Evolutionary conservation across 2,797 vertebrate species (phyloP).

Genomic region (Coregonus sp.): DNA sequence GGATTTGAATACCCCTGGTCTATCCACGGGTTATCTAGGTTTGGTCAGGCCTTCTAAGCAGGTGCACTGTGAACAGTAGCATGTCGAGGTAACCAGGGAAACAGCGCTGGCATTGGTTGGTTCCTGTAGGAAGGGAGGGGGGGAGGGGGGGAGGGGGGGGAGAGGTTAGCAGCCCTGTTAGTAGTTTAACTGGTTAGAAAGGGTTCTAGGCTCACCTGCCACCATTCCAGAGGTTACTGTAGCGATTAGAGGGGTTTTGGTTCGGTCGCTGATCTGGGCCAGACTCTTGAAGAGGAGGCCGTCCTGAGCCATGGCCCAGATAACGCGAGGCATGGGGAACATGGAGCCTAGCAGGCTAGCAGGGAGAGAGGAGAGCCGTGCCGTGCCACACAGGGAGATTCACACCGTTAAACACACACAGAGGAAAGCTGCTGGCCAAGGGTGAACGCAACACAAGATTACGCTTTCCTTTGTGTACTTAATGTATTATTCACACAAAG

Average conservation of each 20-base stretch:
- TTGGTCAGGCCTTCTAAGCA: neutral
- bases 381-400: slow-evolving; percentile 36
- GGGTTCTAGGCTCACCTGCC: slow-evolving; percentile 81
- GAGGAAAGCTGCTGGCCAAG: too few species aligned
- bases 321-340: slow-evolving; percentile 96
- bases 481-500: too few species aligned
- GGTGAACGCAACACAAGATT: too few species aligned
- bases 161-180: slow-evolving; percentile 37
- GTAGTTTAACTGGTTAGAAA: slow-evolving; percentile 56
- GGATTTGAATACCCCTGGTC: too few species aligned
- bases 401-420: slow-evolving; percentile 1
- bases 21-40: neutral
- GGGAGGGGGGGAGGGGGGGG: too few species aligned
- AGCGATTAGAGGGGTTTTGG: slow-evolving; percentile 91
- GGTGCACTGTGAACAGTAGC: slow-evolving; percentile 9
- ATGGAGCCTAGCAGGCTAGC: slow-evolving; percentile 91
- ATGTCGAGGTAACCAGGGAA: slow-evolving; percentile 27
- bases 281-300: slow-evolving; percentile 92
- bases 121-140: neutral
- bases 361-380: slow-evolving; percentile 38
- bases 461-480: too few species aligned
- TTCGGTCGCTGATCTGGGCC: slow-evolving; percentile 81
- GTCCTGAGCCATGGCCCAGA: slow-evolving; percentile 97
- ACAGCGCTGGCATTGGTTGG: too few species aligned
- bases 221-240: slow-evolving; percentile 86